These are phyloP conservation scores for Nemoura dubitans DNA, from an alignment of 2,888 invertebrate species.

Conservation along the genomic window DNA sequence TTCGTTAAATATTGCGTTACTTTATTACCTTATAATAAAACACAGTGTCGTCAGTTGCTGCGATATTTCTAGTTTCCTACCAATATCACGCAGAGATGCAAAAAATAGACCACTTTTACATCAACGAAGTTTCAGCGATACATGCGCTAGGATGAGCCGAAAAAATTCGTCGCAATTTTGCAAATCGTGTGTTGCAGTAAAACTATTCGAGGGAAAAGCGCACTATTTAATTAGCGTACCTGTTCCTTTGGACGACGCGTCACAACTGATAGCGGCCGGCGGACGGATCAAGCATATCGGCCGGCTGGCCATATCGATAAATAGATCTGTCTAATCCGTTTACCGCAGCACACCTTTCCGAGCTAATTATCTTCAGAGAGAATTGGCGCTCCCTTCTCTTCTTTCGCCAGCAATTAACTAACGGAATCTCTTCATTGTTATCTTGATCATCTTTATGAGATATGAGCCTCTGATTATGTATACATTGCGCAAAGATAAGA, in stretches of 20 bases:
- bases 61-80: too few species aligned
- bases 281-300: background rate
- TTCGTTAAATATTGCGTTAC: too few species aligned
- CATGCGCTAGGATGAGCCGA: background rate
- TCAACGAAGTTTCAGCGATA: background rate
- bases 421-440: constrained; percentile 7
- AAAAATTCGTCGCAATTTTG: background rate
- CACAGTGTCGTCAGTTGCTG: too few species aligned
- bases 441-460: background rate
- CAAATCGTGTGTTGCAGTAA: background rate
- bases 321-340: background rate
- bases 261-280: background rate
- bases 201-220: background rate
- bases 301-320: constrained; percentile 12
- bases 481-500: constrained; percentile 7
- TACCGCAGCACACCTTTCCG: constrained; percentile 1
- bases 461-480: constrained; percentile 4
- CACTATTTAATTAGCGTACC: background rate
- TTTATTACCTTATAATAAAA: too few species aligned
- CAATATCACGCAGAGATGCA: background rate
- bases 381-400: background rate
- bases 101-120: background rate
- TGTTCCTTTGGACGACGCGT: background rate
- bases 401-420: constrained; percentile 3
- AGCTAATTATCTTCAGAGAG: background rate